phyloP scores from a whole-genome alignment of 2,888 invertebrate genomes.

The Acrobasis repandana region DNA sequence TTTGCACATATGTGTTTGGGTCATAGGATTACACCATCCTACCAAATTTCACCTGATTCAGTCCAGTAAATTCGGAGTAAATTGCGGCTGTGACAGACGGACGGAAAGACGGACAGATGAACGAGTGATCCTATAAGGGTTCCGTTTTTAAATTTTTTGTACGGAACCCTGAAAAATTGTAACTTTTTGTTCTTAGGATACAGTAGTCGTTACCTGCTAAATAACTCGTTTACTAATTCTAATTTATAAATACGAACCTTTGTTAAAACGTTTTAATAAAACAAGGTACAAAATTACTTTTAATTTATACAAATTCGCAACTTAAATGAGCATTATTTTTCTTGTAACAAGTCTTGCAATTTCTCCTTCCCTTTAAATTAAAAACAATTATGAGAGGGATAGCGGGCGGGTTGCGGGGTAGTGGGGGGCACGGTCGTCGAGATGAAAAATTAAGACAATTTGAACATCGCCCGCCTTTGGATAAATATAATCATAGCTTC shows the following conservation, averaged over 20 bases:
- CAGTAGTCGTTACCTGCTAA: neutral
- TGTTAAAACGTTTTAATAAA: constrained; percentile 13
- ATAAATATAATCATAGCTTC: constrained; percentile 33
- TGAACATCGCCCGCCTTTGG: constrained; percentile 56
- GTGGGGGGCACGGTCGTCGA: constrained; percentile 50
- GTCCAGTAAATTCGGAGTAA: too few relatives aligned
- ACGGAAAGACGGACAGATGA: too few relatives aligned
- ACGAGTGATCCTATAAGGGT: too few relatives aligned
- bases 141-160: too few relatives aligned
- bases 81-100: too few relatives aligned
- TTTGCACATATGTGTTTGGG: too few relatives aligned
- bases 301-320: constrained; percentile 37
- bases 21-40: too few relatives aligned
- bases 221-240: neutral
- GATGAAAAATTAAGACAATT: constrained; percentile 83
- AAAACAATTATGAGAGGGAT: constrained; percentile 75
- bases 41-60: too few relatives aligned
- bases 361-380: constrained; percentile 73
- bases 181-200: too few relatives aligned
- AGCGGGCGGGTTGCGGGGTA: constrained; percentile 29
- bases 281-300: constrained; percentile 31
- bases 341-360: constrained; percentile 57
- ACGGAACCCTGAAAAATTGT: too few relatives aligned
- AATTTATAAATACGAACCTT: neutral
- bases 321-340: constrained; percentile 56